Evolutionary conservation across 2,113 vertebrate species (phyloP), one percentile per base, ranked within the genome.

Genomic region (Himantopus leucocephalus): DNA sequence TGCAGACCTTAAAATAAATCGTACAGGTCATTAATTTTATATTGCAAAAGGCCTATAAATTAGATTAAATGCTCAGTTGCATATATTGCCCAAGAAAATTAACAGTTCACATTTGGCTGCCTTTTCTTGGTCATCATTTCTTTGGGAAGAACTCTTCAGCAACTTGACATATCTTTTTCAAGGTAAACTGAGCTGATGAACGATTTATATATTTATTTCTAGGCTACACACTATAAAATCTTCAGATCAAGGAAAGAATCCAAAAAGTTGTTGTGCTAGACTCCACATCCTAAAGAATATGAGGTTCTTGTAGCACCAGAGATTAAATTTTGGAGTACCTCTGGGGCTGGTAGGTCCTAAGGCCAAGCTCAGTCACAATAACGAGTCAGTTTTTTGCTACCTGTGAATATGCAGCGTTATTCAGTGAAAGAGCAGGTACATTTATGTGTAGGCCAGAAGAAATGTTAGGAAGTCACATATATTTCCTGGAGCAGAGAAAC

Each of bases 71-170:
- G 73, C 35, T 92, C 11, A 34, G 78, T 27, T 48, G 55, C 66
- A 81, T 81, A 91, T 70, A 85, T 27, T 85, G 78, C 75, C 88
- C 63, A 89, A 93, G 67, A 91, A 97, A 94, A 96, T 95, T 91
- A 94, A 68, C 82, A 86, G 45, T 70, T 87, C 55, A 32, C 35
- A 87, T 84, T 84, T 86, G 84, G 66, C 56, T 94, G 58, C 55
- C 56, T 91, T 90, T 87, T 82, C 66, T 79, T 76, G 56, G 58
- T 39, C 62, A 79, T 62, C 19, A 74, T 76, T 90, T 92, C 73
- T 85, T 63, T 70, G 45, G 67, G 35, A 94, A 79, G 47, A 94
- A 52, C 62, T 90, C 80, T 87, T 89, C n/a, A 32, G 85, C 23
- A 56, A 71, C 22, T 74, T 74, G 37, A 48, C 14, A 35, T 34